Percentiles rank a stretch among this genome's conserved stretches.
These are phyloP conservation scores for Leptonema lineaticorne DNA, from an alignment of 1,140 invertebrate genomes.

Conservation along the genomic window DNA sequence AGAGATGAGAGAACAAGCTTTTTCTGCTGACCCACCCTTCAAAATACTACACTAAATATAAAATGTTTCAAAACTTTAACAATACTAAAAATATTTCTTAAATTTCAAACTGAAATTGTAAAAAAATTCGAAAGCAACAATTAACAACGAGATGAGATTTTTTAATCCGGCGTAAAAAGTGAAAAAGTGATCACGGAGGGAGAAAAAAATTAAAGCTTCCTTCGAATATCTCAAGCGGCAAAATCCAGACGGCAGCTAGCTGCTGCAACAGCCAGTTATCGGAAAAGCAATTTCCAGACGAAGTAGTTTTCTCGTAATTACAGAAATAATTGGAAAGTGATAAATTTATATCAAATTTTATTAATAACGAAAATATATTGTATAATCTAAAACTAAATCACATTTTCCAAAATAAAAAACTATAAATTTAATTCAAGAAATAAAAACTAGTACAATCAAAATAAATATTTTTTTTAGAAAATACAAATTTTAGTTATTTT, in stretches of 20 bases:
- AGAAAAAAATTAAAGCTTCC: too few relatives aligned
- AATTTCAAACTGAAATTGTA: background rate
- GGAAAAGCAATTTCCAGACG: slow-evolving; percentile 24
- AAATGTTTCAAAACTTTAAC: too few relatives aligned
- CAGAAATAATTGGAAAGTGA: slow-evolving; percentile 9
- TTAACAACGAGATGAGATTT: background rate
- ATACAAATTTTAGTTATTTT: too few relatives aligned
- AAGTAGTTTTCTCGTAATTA: slow-evolving; percentile 5
- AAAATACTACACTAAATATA: too few relatives aligned
- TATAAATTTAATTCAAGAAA: background rate
- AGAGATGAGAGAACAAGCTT: slow-evolving; percentile 5
- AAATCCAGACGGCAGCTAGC: background rate
- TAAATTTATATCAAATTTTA: background rate
- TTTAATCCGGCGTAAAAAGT: too few relatives aligned
- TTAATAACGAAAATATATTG: background rate
- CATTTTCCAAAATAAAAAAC: background rate
- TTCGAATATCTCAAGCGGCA: background rate
- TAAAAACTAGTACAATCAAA: too few relatives aligned
- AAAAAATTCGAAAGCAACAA: background rate
- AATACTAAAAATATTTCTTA: background rate
- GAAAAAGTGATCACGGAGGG: too few relatives aligned
- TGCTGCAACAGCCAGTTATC: background rate
- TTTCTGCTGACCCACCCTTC: too few relatives aligned
- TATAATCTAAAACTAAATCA: background rate
- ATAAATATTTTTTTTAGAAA: too few relatives aligned